Conservation (phyloP, 2,797 vertebrate genomes). For the Masticophis lateralis region DNA sequence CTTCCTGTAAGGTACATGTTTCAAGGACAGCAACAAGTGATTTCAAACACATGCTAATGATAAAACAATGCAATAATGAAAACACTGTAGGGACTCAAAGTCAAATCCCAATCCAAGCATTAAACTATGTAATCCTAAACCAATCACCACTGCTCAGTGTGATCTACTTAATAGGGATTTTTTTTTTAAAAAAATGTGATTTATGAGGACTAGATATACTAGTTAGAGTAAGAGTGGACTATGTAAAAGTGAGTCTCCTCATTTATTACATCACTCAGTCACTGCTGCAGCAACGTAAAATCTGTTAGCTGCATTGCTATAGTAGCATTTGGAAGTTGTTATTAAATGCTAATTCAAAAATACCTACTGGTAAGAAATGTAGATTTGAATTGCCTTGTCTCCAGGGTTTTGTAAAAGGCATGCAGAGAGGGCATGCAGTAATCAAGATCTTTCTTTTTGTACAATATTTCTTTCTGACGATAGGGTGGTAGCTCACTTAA, state of each 20-base stretch:
- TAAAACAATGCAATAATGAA: neutral
- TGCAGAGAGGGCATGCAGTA: neutral
- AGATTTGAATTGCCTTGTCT: neutral
- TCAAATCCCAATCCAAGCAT: too few species aligned
- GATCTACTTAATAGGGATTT: neutral
- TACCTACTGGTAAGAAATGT: neutral
- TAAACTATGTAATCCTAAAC: neutral
- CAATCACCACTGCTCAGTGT: neutral
- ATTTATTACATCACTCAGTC: neutral
- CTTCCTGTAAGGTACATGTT: neutral
- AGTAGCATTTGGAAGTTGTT: neutral
- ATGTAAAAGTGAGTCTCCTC: neutral
- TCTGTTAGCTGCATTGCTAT: neutral
- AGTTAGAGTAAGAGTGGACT: neutral
- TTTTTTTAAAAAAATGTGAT: too few species aligned
- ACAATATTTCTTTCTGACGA: neutral
- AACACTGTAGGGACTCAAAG: neutral
- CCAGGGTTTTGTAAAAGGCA: neutral
- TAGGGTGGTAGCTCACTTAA: neutral
- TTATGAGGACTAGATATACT: neutral
- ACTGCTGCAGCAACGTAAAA: neutral
- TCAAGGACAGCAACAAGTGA: neutral
- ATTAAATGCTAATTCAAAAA: neutral
- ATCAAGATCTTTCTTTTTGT: neutral
- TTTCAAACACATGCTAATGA: neutral